Evolutionary conservation across 2,113 vertebrate species (phyloP).

Genomic region (Takifugu bimaculatus): DNA sequence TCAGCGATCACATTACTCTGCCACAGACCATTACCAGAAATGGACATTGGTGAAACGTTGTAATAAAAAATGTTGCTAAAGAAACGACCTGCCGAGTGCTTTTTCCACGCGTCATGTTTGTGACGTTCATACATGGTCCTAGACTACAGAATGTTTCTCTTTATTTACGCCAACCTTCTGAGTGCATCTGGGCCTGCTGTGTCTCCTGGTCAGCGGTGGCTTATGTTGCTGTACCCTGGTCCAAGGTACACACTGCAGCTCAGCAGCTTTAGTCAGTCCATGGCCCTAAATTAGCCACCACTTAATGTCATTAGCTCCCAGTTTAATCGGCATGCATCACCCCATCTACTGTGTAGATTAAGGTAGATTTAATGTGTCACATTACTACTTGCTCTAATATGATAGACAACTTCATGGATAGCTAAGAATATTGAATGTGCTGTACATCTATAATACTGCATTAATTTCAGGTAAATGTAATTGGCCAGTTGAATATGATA

Average conservation of each 20-base stretch:
- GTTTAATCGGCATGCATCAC: not conserved
- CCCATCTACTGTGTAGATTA: no score
- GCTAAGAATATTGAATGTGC: no score
- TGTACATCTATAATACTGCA: no score
- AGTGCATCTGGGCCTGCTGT: not conserved
- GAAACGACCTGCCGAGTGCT: conserved; percentile 12
- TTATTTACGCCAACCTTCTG: no score
- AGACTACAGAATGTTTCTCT: no score
- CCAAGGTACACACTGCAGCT: conserved; percentile 28
- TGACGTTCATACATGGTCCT: no score
- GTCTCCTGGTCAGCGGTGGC: conserved; percentile 20
- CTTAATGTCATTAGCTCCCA: conserved; percentile 57
- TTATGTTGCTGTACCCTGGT: conserved; percentile 34
- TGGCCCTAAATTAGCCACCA: conserved; percentile 56
- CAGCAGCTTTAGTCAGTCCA: conserved; percentile 48
- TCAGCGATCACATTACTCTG: conserved; percentile 67
- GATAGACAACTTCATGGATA: no score
- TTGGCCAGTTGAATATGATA: not conserved
- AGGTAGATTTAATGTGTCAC: no score
- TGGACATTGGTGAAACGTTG: conserved; percentile 74
- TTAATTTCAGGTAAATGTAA: not conserved
- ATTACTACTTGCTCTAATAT: no score
- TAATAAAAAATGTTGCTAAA: conserved; percentile 78
- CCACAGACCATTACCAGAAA: conserved; percentile 74
- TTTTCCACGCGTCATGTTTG: conserved; percentile 4